Base-by-base conservation (phyloP, 1,140 invertebrate genomes). In the Drosophila navojoa region DNA sequence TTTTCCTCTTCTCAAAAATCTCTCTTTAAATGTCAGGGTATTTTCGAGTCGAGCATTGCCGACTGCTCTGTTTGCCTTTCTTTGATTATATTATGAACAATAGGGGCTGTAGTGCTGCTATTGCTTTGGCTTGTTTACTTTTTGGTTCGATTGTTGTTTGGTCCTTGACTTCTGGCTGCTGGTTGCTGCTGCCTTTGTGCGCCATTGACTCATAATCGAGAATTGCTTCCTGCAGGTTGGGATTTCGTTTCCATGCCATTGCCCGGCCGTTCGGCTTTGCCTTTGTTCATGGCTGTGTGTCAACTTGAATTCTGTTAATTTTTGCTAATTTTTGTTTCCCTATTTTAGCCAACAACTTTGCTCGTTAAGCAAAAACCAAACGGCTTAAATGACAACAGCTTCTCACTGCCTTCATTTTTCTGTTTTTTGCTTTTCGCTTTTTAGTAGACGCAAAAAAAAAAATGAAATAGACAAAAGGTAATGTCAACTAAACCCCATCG, bases 151-250 rank as follows among this genome's bases (percentile, higher is more conserved):
- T 72, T 72, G 70, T 44, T 68, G 29, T 60, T 53, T 45, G 55
- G 63, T 53, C 66, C 69, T 66, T 60, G 63, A 72, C 52, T 58
- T 25, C 55, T 4, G 40, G 47, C 49, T 29, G 35, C 35, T 38
- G 35, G 35, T 38, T 38, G 35, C 35, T 38, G 35, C 35, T 38
- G 38, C 35, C 40, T 54, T 72, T 72, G 70, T 72, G 42, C 49
- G 49, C 49, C 70, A 72, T 68, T 60, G 70, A 72, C 19, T 72
- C 70, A 72, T 72, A 72, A 72, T 68, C 70, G 55, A 72, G 70
- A 49, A 67, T 60, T 27, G 63, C 55, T 67, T 66, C 35, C 35
- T 64, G 32, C 25, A 42, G 45, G 35, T 44, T 45, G 22, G 57
- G 42, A 40, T 35, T 50, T 53, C 15, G 62, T 71, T 71, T 59